phyloP scores from a whole-genome alignment of 1,140 invertebrate genomes.

The Calliphora vicina region DNA sequence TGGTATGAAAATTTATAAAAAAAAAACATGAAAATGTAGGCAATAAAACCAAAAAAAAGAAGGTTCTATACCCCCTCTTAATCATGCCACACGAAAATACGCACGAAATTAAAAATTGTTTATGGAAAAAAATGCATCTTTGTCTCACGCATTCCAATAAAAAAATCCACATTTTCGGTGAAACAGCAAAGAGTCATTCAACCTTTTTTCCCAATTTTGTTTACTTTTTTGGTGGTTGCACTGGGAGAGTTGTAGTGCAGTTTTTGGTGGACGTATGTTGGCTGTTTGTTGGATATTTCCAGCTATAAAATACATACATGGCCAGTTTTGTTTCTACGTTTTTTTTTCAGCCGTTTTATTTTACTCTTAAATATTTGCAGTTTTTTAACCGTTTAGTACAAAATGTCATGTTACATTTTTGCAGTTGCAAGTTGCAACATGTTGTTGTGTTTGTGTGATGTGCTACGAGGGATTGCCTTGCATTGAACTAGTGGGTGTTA shows the following conservation, averaged over 20 bases:
- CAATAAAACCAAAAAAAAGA: not conserved
- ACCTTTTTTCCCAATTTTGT: not conserved
- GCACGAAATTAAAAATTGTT: constrained; percentile 12
- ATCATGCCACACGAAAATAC: not conserved
- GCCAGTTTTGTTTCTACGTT: not conserved
- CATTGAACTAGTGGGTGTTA: not conserved
- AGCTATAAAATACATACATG: not conserved
- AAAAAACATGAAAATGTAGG: not conserved
- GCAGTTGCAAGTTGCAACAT: not conserved
- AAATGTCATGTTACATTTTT: not conserved
- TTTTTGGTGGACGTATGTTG: not conserved
- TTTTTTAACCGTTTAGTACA: constrained; percentile 6
- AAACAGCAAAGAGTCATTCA: not conserved
- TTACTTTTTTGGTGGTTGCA: not conserved
- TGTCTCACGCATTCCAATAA: constrained; percentile 11
- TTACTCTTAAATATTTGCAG: not conserved
- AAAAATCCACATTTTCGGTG: not conserved
- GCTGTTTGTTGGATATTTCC: no score
- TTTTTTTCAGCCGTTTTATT: not conserved
- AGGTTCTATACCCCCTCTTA: not conserved
- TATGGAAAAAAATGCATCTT: not conserved
- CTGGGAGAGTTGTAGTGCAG: not conserved
- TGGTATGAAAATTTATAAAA: not conserved
- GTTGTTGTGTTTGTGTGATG: not conserved
- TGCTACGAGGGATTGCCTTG: not conserved